Percentiles rank a stretch among this genome's conserved stretches.
Conservation (phyloP, 2,797 vertebrate genomes). For the Phalloptychus januarius region DNA sequence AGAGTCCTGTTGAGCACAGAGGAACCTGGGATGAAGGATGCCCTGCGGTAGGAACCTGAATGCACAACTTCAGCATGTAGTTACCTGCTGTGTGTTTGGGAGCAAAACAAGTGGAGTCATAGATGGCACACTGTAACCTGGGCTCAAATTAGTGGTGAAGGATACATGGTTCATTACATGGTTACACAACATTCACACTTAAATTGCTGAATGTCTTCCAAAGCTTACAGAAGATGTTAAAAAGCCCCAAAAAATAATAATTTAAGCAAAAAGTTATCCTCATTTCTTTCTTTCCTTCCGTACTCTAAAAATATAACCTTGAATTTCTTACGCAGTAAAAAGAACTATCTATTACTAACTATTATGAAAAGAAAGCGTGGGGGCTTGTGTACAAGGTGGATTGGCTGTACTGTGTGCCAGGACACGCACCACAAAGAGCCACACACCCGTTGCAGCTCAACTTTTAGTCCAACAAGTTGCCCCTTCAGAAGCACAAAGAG, state of each 20-base stretch:
- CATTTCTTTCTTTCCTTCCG: not conserved
- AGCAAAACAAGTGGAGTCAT: slow-evolving; percentile 5
- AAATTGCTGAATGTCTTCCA: accelerated
- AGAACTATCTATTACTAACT: not conserved
- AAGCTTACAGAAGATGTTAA: not conserved
- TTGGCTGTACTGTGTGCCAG: slow-evolving; percentile 17
- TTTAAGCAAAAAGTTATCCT: not conserved
- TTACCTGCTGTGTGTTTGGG: slow-evolving; percentile 3
- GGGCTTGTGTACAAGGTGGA: not conserved
- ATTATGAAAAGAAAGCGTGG: not conserved
- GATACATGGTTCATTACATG: not conserved
- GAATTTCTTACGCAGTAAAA: not conserved
- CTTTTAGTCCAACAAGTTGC: slow-evolving; percentile 34
- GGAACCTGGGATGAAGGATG: slow-evolving; percentile 81
- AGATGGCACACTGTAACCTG: not conserved
- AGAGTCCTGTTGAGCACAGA: slow-evolving; percentile 37
- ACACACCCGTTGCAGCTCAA: slow-evolving; percentile 43
- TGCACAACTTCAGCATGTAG: not conserved
- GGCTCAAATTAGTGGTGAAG: not conserved
- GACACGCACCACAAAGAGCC: slow-evolving; percentile 38
- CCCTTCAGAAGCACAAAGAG: slow-evolving; percentile 62
- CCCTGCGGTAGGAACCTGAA: slow-evolving; percentile 80
- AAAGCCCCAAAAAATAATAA: not conserved
- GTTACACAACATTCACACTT: not conserved
- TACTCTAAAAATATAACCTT: not conserved